These are phyloP conservation scores for Nesospiza acunhae DNA, from an alignment of 2,113 vertebrate species.

Conservation along the genomic window DNA sequence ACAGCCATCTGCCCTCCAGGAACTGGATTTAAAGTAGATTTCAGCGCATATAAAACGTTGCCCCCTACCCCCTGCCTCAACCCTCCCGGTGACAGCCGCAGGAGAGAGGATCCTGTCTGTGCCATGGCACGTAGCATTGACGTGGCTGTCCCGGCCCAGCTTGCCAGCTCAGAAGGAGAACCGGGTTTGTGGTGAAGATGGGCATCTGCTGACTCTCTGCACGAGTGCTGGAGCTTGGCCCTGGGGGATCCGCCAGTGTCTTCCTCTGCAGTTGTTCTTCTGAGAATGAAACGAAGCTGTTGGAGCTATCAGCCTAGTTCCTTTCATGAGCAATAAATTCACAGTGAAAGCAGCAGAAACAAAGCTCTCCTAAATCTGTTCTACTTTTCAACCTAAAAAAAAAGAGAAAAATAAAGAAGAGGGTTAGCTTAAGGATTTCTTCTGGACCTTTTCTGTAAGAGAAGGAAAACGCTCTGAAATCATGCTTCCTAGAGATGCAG, in stretches of 20 bases:
- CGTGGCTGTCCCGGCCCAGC: not conserved
- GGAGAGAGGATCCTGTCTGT: not conserved
- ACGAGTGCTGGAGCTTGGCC: not conserved
- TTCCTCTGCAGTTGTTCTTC: not conserved
- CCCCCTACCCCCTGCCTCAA: rapidly evolving
- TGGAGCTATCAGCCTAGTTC: not conserved
- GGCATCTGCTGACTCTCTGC: constrained; percentile 35
- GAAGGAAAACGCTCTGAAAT: not conserved
- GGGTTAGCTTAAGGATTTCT: not conserved
- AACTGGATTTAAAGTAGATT: not conserved
- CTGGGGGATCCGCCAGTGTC: not conserved
- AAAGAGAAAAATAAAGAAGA: not conserved
- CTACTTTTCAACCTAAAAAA: not conserved
- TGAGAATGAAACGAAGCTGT: not conserved
- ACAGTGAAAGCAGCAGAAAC: not conserved
- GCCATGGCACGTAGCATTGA: constrained; percentile 8
- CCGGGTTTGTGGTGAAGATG: not conserved
- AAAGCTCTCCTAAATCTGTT: not conserved
- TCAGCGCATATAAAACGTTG: not conserved
- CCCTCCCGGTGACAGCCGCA: not conserved
- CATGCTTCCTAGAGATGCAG: not conserved
- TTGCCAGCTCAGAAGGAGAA: constrained; percentile 20
- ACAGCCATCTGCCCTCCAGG: not conserved
- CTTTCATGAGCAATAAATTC: constrained; percentile 9
- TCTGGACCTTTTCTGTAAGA: not conserved